A percentile compares a stretch with the other conserved stretches of the same genome.
Conservation (phyloP, 2,113 vertebrate species). For the Sialia sialis region DNA sequence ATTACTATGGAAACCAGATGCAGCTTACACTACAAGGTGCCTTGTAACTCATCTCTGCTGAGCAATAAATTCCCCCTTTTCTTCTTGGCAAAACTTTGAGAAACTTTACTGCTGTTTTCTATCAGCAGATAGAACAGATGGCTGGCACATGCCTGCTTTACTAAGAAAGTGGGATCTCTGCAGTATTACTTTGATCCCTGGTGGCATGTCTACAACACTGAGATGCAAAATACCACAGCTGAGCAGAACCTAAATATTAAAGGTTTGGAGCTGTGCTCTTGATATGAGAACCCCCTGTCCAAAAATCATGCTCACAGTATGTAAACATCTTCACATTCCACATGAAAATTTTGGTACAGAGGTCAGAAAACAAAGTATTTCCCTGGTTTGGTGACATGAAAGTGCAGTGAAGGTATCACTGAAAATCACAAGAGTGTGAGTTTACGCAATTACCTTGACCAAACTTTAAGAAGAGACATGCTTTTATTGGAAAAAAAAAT, state of each 20-base stretch:
- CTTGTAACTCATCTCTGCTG: slow-evolving; percentile 78
- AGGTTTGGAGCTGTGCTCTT: slow-evolving; percentile 65
- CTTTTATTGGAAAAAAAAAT: background rate
- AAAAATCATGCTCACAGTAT: slow-evolving; percentile 60
- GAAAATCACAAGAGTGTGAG: background rate
- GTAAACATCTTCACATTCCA: slow-evolving; percentile 71
- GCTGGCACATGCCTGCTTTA: slow-evolving; percentile 83
- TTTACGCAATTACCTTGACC: background rate
- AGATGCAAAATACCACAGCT: slow-evolving; percentile 82
- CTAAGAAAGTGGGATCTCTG: slow-evolving; percentile 77
- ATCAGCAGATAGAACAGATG: slow-evolving; percentile 86
- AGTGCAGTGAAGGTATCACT: background rate
- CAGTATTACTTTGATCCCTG: slow-evolving; percentile 81
- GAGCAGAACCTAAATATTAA: slow-evolving; percentile 76
- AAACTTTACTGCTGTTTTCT: slow-evolving; percentile 83
- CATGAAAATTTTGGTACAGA: slow-evolving; percentile 49
- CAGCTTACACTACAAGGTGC: slow-evolving; percentile 77
- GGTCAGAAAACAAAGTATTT: slow-evolving; percentile 67
- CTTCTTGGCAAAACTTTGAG: slow-evolving; percentile 77
- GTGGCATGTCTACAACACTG: slow-evolving; percentile 80
- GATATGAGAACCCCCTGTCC: slow-evolving; percentile 56
- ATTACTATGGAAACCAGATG: slow-evolving; percentile 76
- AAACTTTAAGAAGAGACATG: background rate
- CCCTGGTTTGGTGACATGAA: slow-evolving; percentile 59
- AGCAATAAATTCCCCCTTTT: slow-evolving; percentile 73